Evolutionary conservation across 1,140 invertebrate species (phyloP), one percentile per base, ranked within the genome.

Genomic region (Drosophila ficusphila): DNA sequence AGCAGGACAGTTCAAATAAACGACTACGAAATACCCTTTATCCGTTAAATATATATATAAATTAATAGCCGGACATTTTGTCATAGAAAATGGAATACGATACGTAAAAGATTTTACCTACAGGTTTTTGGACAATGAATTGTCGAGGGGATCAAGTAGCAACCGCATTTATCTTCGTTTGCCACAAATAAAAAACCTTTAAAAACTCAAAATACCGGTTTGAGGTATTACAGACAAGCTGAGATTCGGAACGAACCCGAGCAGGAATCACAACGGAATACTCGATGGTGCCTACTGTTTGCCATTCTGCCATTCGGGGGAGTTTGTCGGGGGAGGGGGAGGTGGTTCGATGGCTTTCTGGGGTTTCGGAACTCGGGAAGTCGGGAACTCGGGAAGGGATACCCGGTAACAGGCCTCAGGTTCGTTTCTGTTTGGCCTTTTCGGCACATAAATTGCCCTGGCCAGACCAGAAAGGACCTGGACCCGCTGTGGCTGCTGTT

Each of bases 401-500:
- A 21, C 14, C 60, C 64, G 36, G 64, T 52, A 67, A 67, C 64
- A 52, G 60, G 64, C 60, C 49, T 65, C 44, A 49, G 51, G 38
- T 34, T 61, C 58, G 51, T 33, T 36, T 62, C 67, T 49, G 46
- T 77, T 76, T 71, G 57, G 56, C 75, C 68, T 77, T 77, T 77
- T 77, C 47, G 74, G 75, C 75, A 65, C 52, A 77, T 77, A 77
- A 77, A 77, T 77, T 77, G 72, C 54, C 53, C 67, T 57, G 64
- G 38, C 60, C 42, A 62, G 41, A 7, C 39, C 57, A 39, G 16
- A 14, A 54, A 42, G 29, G 48, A 34, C 38, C 46, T 33, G 72
- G 19, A 36, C 31, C 34, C 42, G 52, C 46, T 52, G 57, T 44
- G 58, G 58, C 47, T 67, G 67, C 60, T 39, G 47, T 41, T 12